Percentiles rank a stretch among this genome's conserved stretches.
These are phyloP conservation scores for Perithous albicinctus DNA, from an alignment of 2,888 invertebrate genomes.

Conservation along the genomic window DNA sequence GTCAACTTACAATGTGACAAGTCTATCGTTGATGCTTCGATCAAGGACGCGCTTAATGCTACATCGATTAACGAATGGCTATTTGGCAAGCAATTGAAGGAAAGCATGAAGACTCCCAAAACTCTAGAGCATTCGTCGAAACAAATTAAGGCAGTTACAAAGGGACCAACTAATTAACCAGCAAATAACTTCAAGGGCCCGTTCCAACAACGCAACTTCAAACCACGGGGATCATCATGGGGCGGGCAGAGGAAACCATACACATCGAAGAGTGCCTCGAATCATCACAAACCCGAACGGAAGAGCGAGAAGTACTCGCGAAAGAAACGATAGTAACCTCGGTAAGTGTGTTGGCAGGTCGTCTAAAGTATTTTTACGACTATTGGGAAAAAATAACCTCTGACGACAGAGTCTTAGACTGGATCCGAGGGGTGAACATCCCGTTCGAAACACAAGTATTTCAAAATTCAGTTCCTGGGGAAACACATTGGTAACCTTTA, in stretches of 20 bases:
- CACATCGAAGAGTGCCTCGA: conserved; percentile 28
- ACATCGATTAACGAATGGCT: conserved; percentile 61
- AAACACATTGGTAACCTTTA: conserved; percentile 44
- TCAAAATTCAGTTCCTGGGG: conserved; percentile 38
- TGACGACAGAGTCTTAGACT: conserved; percentile 45
- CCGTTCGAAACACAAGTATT: conserved; percentile 27
- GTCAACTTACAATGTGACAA: conserved; percentile 65
- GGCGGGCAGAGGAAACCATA: conserved; percentile 42
- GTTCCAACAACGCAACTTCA: conserved; percentile 45
- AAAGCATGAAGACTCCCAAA: conserved; percentile 55
- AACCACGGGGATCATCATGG: conserved; percentile 25
- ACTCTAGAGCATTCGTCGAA: conserved; percentile 53
- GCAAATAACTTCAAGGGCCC: conserved; percentile 66
- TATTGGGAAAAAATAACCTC: conserved; percentile 34
- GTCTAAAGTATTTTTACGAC: conserved; percentile 38
- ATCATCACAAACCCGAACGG: conserved; percentile 33
- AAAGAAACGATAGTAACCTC: conserved; percentile 42
- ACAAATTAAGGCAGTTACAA: conserved; percentile 36
- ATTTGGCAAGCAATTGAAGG: conserved; percentile 56
- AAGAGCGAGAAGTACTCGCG: conserved; percentile 29
- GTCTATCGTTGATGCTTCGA: conserved; percentile 43
- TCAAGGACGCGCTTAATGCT: conserved; percentile 61
- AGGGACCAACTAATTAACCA: conserved; percentile 20
- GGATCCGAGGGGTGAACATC: conserved; percentile 44
- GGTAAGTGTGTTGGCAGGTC: conserved; percentile 49